phyloP scores from a whole-genome alignment of 64 coral and sea anemone genomes.

The Cladopsammia gracilis region DNA sequence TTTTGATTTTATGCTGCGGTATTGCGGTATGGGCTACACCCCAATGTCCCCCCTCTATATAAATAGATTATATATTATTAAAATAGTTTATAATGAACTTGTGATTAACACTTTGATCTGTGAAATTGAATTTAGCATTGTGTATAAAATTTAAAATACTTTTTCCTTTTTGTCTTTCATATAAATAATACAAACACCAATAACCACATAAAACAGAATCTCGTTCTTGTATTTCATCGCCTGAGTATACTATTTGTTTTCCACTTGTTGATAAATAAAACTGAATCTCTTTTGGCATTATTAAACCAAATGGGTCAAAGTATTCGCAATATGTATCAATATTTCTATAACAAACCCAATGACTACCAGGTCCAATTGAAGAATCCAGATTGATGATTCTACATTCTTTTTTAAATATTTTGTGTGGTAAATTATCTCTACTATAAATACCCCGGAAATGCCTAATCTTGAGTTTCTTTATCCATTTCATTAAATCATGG shows the following conservation, averaged over 20 bases:
- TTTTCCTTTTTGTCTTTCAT: background rate
- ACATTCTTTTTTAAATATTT: conserved; percentile 25
- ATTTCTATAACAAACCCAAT: background rate
- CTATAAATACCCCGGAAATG: background rate
- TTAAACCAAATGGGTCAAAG: background rate
- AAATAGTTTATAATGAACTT: background rate
- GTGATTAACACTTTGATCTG: background rate
- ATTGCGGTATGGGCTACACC: no score
- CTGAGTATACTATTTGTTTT: background rate
- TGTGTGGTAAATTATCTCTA: conserved; percentile 56
- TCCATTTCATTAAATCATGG: conserved; percentile 22
- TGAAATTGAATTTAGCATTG: background rate
- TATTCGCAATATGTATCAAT: background rate
- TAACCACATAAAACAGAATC: background rate
- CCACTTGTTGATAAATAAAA: background rate
- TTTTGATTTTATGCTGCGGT: no score
- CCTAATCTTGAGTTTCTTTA: conserved; percentile 18
- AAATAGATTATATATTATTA: no score
- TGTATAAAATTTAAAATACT: background rate
- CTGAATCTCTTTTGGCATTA: background rate
- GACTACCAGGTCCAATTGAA: no score
- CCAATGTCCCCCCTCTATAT: no score
- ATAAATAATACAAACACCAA: background rate
- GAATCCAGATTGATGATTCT: conserved; percentile 61
- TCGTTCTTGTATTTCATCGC: background rate